These are phyloP conservation scores for Zoanthus sociatus DNA, from an alignment of 92 coral and sea anemone genomes.

Conservation along the genomic window DNA sequence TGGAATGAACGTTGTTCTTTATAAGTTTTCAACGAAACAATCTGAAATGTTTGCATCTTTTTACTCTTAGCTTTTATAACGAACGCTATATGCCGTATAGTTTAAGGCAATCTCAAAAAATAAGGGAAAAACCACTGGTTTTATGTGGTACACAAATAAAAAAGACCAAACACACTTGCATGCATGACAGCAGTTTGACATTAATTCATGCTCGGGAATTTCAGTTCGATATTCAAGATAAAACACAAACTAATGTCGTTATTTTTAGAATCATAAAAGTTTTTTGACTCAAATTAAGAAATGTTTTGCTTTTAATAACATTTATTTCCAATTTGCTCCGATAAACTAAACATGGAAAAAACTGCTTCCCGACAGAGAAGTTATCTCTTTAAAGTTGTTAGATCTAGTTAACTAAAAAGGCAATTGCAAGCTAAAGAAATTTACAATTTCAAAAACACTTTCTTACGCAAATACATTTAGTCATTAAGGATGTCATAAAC, in stretches of 20 bases:
- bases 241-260: background rate
- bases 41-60: background rate
- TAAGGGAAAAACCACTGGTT: too few species aligned
- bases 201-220: too few species aligned
- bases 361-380: slow-evolving; percentile 19
- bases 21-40: background rate
- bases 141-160: too few species aligned
- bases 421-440: slow-evolving; percentile 11
- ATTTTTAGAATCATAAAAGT: slow-evolving; percentile 2
- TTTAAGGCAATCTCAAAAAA: too few species aligned
- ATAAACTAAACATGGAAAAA: slow-evolving; percentile 2
- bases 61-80: too few species aligned
- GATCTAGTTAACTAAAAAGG: slow-evolving; percentile 18
- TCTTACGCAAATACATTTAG: background rate
- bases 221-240: background rate
- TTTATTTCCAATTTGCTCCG: slow-evolving; percentile 23
- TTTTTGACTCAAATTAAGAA: background rate
- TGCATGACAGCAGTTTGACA: too few species aligned
- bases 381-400: slow-evolving; percentile 22
- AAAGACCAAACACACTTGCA: too few species aligned
- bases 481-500: too few species aligned
- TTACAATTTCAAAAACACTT: background rate
- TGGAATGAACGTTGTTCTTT: background rate
- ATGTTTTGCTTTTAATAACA: slow-evolving; percentile 9
- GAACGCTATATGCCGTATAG: too few species aligned